phyloP scores from a whole-genome alignment of 2,888 invertebrate species.

The Amphipyra tragopoginis region DNA sequence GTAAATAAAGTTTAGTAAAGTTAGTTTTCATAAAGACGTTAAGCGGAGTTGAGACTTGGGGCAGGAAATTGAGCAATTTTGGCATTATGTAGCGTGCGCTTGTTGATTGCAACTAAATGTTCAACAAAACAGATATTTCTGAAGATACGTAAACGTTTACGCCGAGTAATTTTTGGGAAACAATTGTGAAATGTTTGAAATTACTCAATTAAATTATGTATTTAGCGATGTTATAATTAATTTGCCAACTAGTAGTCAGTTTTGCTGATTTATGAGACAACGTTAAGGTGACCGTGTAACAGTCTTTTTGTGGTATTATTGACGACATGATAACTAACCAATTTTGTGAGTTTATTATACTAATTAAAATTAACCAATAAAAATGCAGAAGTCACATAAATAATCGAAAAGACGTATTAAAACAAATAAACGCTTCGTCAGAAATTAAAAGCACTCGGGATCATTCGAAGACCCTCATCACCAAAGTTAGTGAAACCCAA shows the following conservation, averaged over 20 bases:
- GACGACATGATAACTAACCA: too few relatives aligned
- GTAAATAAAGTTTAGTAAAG: conserved; percentile 77
- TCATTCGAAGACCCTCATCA: conserved; percentile 72
- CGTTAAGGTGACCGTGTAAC: too few relatives aligned
- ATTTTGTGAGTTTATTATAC: too few relatives aligned
- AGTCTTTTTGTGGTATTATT: too few relatives aligned
- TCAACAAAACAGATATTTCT: conserved; percentile 23
- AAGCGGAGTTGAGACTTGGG: conserved; percentile 76
- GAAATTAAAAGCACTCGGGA: conserved; percentile 71
- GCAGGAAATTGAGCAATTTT: conserved; percentile 85
- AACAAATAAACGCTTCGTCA: conserved; percentile 60
- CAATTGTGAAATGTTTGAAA: too few relatives aligned
- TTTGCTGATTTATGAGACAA: too few relatives aligned
- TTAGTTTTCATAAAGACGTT: conserved; percentile 83
- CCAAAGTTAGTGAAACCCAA: conserved; percentile 67
- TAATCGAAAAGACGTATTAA: conserved; percentile 11
- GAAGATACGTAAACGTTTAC: conserved; percentile 10
- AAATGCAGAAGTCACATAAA: not conserved
- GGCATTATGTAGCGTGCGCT: conserved; percentile 71
- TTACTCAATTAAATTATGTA: too few relatives aligned
- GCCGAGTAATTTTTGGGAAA: not conserved
- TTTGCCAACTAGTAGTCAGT: too few relatives aligned
- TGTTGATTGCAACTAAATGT: conserved; percentile 45
- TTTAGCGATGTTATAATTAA: too few relatives aligned
- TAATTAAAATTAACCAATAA: not conserved